Conservation (phyloP, 2,113 vertebrate species). For the Uropsilus gracilis region DNA sequence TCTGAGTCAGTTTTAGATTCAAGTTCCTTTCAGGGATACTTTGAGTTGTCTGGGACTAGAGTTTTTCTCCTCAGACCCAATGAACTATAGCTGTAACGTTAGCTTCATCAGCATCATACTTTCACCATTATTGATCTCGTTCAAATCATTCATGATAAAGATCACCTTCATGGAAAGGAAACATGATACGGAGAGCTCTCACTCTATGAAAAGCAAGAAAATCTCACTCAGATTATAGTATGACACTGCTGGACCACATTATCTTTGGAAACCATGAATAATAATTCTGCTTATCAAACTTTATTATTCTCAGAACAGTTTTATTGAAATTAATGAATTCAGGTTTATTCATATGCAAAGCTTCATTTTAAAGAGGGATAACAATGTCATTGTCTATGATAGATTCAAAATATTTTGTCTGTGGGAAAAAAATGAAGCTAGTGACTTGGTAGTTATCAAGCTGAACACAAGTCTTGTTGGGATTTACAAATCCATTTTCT, state of each 20-base stretch:
- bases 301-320: conserved; percentile 3
- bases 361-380: conserved; percentile 19
- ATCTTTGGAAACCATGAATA: not conserved
- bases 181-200: not conserved
- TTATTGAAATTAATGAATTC: not conserved
- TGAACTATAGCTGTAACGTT: not conserved
- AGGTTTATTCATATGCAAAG: not conserved
- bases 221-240: not conserved
- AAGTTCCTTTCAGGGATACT: too few relatives aligned
- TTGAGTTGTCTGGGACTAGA: not conserved
- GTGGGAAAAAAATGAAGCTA: not conserved
- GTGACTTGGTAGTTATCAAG: not conserved
- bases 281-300: not conserved
- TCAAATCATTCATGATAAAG: not conserved
- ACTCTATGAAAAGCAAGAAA: not conserved
- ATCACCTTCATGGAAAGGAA: not conserved
- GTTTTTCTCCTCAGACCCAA: not conserved
- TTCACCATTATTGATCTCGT: not conserved
- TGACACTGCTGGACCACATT: not conserved
- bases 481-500: conserved; percentile 15
- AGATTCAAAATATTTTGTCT: conserved; percentile 48
- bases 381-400: not conserved
- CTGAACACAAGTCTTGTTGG: not conserved
- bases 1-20: too few relatives aligned
- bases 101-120: not conserved